Base-by-base conservation (phyloP, 1,140 invertebrate species). In the Tribolium castaneum region DNA sequence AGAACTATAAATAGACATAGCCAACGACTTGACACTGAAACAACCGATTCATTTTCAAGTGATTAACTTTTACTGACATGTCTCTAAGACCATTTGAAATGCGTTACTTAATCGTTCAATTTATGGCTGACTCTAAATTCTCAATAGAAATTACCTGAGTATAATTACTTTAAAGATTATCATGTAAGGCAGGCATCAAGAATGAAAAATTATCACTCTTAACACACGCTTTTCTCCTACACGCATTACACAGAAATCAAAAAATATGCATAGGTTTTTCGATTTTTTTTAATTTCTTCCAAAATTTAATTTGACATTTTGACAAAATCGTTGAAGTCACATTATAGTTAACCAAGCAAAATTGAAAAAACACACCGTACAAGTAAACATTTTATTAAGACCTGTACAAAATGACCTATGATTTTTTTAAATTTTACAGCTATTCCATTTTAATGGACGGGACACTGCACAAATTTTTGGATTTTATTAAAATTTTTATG, bases 51-150 rank as follows among this genome's bases (percentile, higher is more conserved):
- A 59, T 59, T 59, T 59, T 59, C 54, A 59, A 19, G 22, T 59
- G 54, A 59, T 59, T 59, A 59, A 59, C 54, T 59, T 59, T 59
- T 59, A 59, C 54, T 59, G 22, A 34, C 54, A 70, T 4, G 66
- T 70, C 39, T 49, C 13, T 1, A 49, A 70, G 6, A 39, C 6
- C 22, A 35, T n/a, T 10, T 70, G 66, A 49, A 45, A 70, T 22
- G 39, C 39, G 34, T 70, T 70, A 49, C 45, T 70, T 39, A 70
- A 35, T 70, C 66, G 35, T 70, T 39, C 35, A 19, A 70, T 70
- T 59, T 59, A 59, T 59, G 54, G 30, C 22, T 45, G 39, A 45
- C 39, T 45, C n/a, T 45, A 45, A 45, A 45, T 45, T 45, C n/a
- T 45, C 39, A 45, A 45, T 45, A 45, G 39, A 45, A 45, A 45